Percentiles rank a stretch among this genome's conserved stretches.
These are phyloP conservation scores for Zaprionus vittiger DNA, from an alignment of 1,140 invertebrate species.

Conservation along the genomic window DNA sequence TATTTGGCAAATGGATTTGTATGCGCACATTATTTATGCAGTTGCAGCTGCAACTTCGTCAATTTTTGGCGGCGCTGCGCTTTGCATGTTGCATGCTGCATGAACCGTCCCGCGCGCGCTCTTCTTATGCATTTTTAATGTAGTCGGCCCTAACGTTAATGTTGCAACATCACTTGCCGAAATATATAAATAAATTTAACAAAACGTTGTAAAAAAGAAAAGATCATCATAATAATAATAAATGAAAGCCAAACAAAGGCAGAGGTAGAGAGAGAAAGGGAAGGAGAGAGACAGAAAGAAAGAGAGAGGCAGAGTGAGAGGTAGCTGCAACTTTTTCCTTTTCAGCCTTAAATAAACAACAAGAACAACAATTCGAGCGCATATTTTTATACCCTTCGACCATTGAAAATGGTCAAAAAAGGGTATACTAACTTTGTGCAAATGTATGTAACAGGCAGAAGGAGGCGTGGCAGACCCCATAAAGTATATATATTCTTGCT, in stretches of 20 bases:
- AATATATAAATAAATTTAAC: slow-evolving; percentile 38
- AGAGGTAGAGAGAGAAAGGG: not conserved
- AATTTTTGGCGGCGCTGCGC: slow-evolving; percentile 44
- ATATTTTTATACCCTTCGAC: no score
- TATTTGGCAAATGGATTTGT: slow-evolving; percentile 45
- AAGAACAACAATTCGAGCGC: slow-evolving; percentile 54
- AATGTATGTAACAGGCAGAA: no score
- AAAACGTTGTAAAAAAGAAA: slow-evolving; percentile 15
- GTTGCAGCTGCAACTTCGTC: slow-evolving; percentile 39
- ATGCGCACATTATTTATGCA: slow-evolving; percentile 43
- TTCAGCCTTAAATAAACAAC: slow-evolving; percentile 50
- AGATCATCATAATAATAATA: slow-evolving; percentile 35
- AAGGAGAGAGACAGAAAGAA: not conserved
- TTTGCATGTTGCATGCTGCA: slow-evolving; percentile 49
- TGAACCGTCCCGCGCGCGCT: slow-evolving; percentile 25
- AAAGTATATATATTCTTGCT: no score
- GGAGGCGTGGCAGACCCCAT: no score
- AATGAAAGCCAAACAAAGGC: slow-evolving; percentile 48
- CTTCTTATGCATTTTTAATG: slow-evolving; percentile 70
- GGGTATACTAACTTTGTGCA: no score
- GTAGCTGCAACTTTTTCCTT: slow-evolving; percentile 5
- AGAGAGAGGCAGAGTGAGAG: not conserved
- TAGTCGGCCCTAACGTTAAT: slow-evolving; percentile 58
- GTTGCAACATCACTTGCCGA: slow-evolving; percentile 67
- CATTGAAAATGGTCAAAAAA: no score